Percentiles rank a stretch among this genome's conserved stretches.
Evolutionary conservation across 64 coral and sea anemone species (phyloP).

Genomic region (Acropora tenuis): DNA sequence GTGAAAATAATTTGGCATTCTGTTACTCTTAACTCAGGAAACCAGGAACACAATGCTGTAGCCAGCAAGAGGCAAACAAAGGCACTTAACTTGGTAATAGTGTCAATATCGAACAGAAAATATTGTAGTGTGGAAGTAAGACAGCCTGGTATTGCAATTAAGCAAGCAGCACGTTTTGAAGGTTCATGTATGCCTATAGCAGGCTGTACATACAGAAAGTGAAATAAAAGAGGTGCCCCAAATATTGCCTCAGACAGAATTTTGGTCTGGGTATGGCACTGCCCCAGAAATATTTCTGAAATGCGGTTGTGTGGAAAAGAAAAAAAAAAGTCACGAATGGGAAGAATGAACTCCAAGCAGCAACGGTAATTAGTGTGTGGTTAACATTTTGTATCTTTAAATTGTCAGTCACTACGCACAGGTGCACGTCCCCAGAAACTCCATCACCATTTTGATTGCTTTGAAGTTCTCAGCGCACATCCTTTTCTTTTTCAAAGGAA

Average conservation of each 20-base stretch:
- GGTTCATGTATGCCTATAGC: neutral
- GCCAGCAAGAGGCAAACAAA: neutral
- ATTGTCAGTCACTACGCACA: neutral
- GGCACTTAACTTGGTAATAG: neutral
- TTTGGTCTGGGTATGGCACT: neutral
- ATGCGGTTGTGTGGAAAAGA: neutral
- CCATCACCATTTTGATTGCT: too few species aligned
- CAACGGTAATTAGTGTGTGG: neutral
- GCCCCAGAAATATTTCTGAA: neutral
- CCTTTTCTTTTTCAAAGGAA: too few species aligned
- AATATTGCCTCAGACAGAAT: neutral
- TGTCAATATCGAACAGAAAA: neutral
- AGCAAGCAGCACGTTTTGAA: neutral
- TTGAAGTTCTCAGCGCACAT: too few species aligned
- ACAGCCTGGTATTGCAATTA: neutral
- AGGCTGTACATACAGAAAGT: neutral
- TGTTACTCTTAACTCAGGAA: neutral
- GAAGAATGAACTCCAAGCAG: neutral
- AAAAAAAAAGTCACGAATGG: neutral
- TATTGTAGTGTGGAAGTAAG: neutral
- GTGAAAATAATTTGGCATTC: neutral
- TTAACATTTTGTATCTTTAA: neutral
- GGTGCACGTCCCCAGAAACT: too few species aligned
- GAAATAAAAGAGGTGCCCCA: neutral
- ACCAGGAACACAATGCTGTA: neutral